Evolutionary conservation across 2,888 invertebrate species (phyloP).

Genomic region (Eupithecia subfuscata): DNA sequence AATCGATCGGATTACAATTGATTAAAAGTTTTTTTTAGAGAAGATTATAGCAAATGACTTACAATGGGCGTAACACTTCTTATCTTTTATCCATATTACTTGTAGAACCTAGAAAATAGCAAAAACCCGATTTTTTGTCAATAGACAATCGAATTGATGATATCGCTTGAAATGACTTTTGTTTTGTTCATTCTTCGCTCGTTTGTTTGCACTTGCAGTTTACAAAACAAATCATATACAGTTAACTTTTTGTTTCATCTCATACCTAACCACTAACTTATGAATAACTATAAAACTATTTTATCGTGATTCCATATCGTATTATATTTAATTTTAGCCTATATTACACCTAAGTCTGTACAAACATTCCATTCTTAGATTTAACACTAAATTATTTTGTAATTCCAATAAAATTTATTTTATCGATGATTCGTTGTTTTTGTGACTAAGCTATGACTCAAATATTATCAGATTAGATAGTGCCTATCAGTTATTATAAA

Average conservation of each 20-base stretch:
- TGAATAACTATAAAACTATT: background rate
- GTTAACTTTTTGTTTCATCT: too few relatives aligned
- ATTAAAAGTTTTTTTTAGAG: constrained; percentile 44
- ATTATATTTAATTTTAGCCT: constrained; percentile 24
- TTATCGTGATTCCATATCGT: background rate
- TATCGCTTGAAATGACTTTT: background rate
- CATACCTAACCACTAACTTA: background rate
- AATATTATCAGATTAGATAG: constrained; percentile 51
- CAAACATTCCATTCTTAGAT: constrained; percentile 44
- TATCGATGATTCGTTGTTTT: constrained; percentile 41
- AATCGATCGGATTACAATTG: constrained; percentile 60
- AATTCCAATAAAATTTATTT: constrained; percentile 43
- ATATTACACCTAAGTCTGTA: constrained; percentile 40
- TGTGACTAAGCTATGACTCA: constrained; percentile 43
- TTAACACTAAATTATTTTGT: constrained; percentile 45
- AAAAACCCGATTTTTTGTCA: background rate
- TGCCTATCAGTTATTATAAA: constrained; percentile 46
- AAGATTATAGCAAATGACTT: too few relatives aligned
- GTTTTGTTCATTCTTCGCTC: background rate
- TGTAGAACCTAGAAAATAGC: too few relatives aligned
- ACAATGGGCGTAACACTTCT: too few relatives aligned
- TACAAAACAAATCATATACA: too few relatives aligned
- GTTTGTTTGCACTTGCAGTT: too few relatives aligned
- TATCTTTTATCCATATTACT: too few relatives aligned
- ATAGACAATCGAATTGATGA: background rate